Base-by-base conservation (phyloP, 2,888 invertebrate species). In the Netelia melanura region DNA sequence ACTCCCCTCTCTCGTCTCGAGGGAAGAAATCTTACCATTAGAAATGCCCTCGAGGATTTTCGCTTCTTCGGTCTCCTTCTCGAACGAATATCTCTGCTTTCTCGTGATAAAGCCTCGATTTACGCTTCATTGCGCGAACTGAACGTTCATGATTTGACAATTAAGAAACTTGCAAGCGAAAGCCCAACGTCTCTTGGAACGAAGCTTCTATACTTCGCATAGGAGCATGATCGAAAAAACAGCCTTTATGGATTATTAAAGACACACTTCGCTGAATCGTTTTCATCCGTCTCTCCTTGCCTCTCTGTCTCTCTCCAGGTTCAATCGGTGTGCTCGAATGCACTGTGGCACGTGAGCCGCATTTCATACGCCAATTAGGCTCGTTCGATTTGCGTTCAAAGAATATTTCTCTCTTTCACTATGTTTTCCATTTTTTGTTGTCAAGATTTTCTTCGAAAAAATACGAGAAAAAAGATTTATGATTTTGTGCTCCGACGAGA, bases 51-150 rank as follows among this genome's bases (percentile, higher is more conserved):
- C 3, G 48, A 71, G 44, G 38, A 38, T 38, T 38, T 14, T 25
- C 21, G 52, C 54, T 43, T 72, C 44, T 14, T 30, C 8, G 48
- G 48, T 0, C 14, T 48, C 48, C 38, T 21, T 61, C 14, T 38
- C 38, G 38, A 38, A 6, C 72, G 76, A 56, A 72, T 74, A 10
- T 64, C 62, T 70, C 81, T 72, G 75, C 54, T 62, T 64, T 21
- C 56, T 64, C 48, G 21, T 58, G 83, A 74, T 80, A 83, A 83
- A 70, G 25, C 44, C 70, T 83, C 72, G 71, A 5, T 58, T 14
- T 21, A 72, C 62, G 84, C 56, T 71, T 78, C 78, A 78, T 58
- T 82, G 77, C 52, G n/a, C 67, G 14, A 65, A 70, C 48, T 64
- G 76, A 78, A 65, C 62, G 61, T 58, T 76, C 44, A n/a, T 30